These are phyloP conservation scores for Agrilus planipennis DNA, from an alignment of 1,140 invertebrate species.

Conservation along the genomic window DNA sequence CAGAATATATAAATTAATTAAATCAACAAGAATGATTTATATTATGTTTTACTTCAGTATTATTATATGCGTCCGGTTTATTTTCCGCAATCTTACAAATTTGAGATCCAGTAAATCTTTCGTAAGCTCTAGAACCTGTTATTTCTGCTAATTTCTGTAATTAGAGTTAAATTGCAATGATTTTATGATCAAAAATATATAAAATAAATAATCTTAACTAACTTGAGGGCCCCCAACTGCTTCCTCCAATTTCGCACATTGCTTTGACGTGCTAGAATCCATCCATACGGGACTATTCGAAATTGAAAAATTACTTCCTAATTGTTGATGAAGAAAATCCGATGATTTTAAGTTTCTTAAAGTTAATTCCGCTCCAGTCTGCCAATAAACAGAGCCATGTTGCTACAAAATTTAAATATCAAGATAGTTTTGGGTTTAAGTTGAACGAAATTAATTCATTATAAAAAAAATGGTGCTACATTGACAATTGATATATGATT, in stretches of 20 bases:
- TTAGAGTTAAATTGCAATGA: constrained; percentile 7
- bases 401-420: constrained; percentile 46
- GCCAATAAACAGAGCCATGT: constrained; percentile 95
- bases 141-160: constrained; percentile 65
- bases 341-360: constrained; percentile 56
- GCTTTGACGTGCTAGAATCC: constrained; percentile 78
- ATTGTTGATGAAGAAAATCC: constrained; percentile 73
- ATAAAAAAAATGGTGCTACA: too few relatives aligned
- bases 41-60: constrained; percentile 54
- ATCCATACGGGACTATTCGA: constrained; percentile 90
- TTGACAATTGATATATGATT: too few relatives aligned
- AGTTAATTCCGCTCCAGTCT: constrained; percentile 52
- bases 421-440: not conserved
- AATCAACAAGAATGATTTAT: constrained; percentile 11
- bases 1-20: constrained; percentile 15
- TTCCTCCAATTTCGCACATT: constrained; percentile 71
- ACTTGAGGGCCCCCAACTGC: constrained; percentile 67
- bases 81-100: constrained; percentile 78
- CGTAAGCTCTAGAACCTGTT: constrained; percentile 87
- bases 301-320: constrained; percentile 65
- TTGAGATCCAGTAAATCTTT: constrained; percentile 88
- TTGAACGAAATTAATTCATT: too few relatives aligned
- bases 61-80: constrained; percentile 60
- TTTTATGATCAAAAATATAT: too few relatives aligned
- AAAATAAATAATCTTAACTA: not conserved